Base-by-base conservation (phyloP, 2,113 vertebrate species). In the Ammodytes marinus region DNA sequence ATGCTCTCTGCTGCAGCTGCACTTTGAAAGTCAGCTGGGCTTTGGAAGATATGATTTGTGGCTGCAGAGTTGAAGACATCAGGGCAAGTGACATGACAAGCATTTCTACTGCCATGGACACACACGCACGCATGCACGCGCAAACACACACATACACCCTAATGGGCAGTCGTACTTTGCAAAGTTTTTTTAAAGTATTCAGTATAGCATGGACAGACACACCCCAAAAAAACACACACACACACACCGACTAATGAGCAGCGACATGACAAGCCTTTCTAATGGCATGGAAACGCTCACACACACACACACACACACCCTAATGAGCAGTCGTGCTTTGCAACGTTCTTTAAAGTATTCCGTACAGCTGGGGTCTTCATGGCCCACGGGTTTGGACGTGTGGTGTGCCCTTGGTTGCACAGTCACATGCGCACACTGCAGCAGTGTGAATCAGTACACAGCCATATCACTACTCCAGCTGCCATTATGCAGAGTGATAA, bases 11-110 rank as follows among this genome's bases (percentile, higher is more conserved):
- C 75, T 66, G 60, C 58, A 19, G 64, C 74, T 77, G 64, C 79
- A 78, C 76, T 86, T 74, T 82, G 14, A 58, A 82, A 86, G 79
- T 84, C 42, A 27, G 70, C 68, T 74, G 79, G 4, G 14, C 43
- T 39, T 42, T 0, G 8, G 63, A 71, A 9, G 54, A 61, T 35
- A 63, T 0, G 0, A 46, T 50, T 58, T 39, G 42, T 67, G 57
- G 61, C 65, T 79, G 54, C 50, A 19, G 61, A 77, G 50, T 13
- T 71, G 43, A 74, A 81, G 68, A 0, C 8, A 11, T 49, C 59
- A 3, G 40, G 47, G 27, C 45, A 17, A 27, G 19, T 79, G 79
- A 64, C 65, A 53, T 42, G 47, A 3, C 63, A 14, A 45, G 19
- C 60, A 27, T 52, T 80, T 57, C 61, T 52, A 12, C 52, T 76